These are phyloP conservation scores for Aphelenchoides fujianensis DNA, from an alignment of 1,140 invertebrate species.

Conservation along the genomic window DNA sequence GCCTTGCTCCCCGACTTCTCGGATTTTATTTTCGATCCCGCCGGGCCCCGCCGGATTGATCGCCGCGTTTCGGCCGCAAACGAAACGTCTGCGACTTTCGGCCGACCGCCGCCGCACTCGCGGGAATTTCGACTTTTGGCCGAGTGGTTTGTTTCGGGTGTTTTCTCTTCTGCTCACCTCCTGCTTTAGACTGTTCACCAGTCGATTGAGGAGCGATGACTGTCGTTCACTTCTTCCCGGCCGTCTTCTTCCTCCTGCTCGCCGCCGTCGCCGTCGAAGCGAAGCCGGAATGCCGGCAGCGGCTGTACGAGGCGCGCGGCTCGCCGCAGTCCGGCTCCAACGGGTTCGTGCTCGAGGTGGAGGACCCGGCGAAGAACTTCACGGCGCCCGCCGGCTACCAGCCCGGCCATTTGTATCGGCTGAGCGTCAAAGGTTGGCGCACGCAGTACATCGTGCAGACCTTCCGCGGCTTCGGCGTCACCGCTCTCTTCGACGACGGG, in stretches of 20 bases:
- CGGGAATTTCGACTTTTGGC: too few species aligned
- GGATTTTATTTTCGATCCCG: too few species aligned
- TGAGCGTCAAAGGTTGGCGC: slow-evolving; percentile 65
- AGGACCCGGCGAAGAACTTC: slow-evolving; percentile 15
- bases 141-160: too few species aligned
- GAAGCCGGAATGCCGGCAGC: slow-evolving; percentile 39
- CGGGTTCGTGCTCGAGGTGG: slow-evolving; percentile 42
- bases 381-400: slow-evolving; percentile 31
- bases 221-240: too few species aligned
- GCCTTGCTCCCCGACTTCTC: too few species aligned
- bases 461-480: slow-evolving; percentile 78
- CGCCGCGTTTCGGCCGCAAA: too few species aligned
- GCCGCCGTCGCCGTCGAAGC: neutral
- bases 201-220: too few species aligned
- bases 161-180: too few species aligned
- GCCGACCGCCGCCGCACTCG: too few species aligned
- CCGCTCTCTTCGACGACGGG: slow-evolving; percentile 69
- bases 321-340: slow-evolving; percentile 43
- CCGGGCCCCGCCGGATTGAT: too few species aligned
- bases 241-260: neutral
- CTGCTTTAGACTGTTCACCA: too few species aligned
- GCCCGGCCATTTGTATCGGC: slow-evolving; percentile 38
- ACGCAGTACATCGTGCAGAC: slow-evolving; percentile 74
- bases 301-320: slow-evolving; percentile 47
- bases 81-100: too few species aligned